These are phyloP conservation scores for Takifugu ocellatus DNA, from an alignment of 2,797 vertebrate species.

Conservation along the genomic window DNA sequence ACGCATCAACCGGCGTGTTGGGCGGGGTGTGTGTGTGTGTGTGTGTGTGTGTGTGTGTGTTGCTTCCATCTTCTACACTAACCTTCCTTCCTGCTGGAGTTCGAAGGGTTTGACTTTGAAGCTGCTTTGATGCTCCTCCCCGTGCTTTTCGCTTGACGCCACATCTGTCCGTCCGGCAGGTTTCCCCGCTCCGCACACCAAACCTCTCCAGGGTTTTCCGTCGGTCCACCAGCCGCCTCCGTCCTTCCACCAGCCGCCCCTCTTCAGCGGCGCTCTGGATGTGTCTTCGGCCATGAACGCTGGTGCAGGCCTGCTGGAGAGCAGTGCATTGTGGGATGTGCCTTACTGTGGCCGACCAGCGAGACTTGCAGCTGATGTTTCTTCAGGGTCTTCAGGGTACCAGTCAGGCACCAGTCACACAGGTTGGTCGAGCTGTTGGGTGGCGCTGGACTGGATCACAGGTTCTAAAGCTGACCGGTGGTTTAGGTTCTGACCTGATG, in stretches of 20 bases:
- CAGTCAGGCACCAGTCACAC: conserved; percentile 76
- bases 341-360: conserved; percentile 35
- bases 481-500: conserved; percentile 60
- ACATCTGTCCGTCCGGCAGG: conserved; percentile 24
- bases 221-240: conserved; percentile 49
- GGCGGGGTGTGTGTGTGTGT: background rate
- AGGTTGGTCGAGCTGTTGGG: conserved; percentile 64
- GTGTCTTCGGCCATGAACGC: conserved; percentile 44
- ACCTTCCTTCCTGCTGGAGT: background rate
- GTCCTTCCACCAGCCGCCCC: conserved; percentile 56
- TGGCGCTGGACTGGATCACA: background rate
- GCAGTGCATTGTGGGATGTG: conserved; percentile 67
- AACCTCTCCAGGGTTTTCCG: conserved; percentile 46
- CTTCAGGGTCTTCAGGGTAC: conserved; percentile 73
- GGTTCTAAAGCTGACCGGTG: background rate
- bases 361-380: conserved; percentile 63
- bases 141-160: background rate
- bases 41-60: background rate
- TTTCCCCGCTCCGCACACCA: conserved; percentile 55
- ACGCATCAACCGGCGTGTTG: no score
- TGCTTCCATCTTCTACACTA: background rate
- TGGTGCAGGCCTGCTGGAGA: conserved; percentile 54
- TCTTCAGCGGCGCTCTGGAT: conserved; percentile 40
- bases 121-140: background rate
- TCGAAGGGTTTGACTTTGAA: no score